Percentiles rank a stretch among this genome's conserved stretches.
These are phyloP conservation scores for Clamator glandarius DNA, from an alignment of 2,797 vertebrate genomes.

Conservation along the genomic window DNA sequence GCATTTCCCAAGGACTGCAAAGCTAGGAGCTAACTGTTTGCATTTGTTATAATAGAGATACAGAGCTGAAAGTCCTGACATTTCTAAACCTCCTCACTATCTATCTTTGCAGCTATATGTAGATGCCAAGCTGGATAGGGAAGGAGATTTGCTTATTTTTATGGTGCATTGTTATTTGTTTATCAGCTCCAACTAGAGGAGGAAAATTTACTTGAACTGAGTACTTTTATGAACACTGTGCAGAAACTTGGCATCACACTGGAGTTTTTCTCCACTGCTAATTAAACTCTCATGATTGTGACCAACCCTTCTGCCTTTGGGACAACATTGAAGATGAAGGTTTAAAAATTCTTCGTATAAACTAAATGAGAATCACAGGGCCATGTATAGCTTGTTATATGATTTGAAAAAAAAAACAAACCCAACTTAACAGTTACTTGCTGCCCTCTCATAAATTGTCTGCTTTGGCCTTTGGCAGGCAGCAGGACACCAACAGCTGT, in stretches of 20 bases:
- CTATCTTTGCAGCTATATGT: slow-evolving; percentile 52
- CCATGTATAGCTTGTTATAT: accelerated
- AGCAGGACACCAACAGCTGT: background rate
- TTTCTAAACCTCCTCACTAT: slow-evolving; percentile 2
- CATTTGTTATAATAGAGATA: slow-evolving; percentile 59
- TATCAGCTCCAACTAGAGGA: slow-evolving; percentile 39
- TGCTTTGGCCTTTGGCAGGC: background rate
- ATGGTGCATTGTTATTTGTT: slow-evolving; percentile 7
- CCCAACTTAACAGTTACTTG: background rate
- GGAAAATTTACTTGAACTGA: background rate
- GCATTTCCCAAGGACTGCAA: background rate
- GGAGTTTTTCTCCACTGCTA: background rate
- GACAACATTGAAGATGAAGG: background rate
- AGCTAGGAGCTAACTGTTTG: slow-evolving; percentile 14
- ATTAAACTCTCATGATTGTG: background rate
- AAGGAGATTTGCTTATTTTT: slow-evolving; percentile 7
- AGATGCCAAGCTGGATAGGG: slow-evolving; percentile 25
- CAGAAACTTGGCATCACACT: background rate
- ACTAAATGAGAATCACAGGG: background rate
- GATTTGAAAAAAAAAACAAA: background rate
- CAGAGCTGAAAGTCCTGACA: slow-evolving; percentile 25
- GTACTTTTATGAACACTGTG: background rate
- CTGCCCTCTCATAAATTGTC: background rate
- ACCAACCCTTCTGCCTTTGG: background rate
- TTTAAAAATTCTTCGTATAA: background rate